Conservation (phyloP, 1,140 invertebrate genomes). For the Helicoverpa armigera region DNA sequence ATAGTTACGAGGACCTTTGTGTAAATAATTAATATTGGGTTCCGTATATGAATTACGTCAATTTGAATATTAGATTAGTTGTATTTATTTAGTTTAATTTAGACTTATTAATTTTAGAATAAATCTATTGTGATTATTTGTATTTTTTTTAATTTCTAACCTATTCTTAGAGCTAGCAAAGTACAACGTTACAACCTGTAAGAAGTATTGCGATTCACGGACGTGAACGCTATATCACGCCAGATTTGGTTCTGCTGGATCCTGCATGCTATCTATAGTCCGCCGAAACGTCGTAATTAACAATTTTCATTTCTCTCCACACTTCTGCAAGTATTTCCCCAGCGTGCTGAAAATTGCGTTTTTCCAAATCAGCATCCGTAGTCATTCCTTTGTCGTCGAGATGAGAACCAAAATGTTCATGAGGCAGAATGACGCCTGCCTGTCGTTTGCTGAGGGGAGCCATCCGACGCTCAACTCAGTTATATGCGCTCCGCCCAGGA, state of each 20-base stretch:
- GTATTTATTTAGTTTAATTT: too few species aligned
- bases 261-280: constrained; percentile 57
- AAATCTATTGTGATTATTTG: too few species aligned
- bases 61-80: too few species aligned
- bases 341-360: constrained; percentile 61
- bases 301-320: constrained; percentile 61
- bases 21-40: too few species aligned
- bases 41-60: too few species aligned
- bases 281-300: constrained; percentile 59
- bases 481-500: constrained; percentile 57
- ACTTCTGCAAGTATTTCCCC: constrained; percentile 63
- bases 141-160: too few species aligned
- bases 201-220: constrained; percentile 60
- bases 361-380: constrained; percentile 71
- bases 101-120: too few species aligned
- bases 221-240: constrained; percentile 61
- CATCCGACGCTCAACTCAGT: constrained; percentile 58
- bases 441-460: constrained; percentile 65
- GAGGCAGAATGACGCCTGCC: constrained; percentile 60
- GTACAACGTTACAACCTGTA: too few species aligned
- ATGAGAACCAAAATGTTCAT: constrained; percentile 76
- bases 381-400: constrained; percentile 71
- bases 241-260: constrained; percentile 59
- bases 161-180: too few species aligned
- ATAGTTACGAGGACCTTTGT: too few species aligned